Evolutionary conservation across 2,888 invertebrate species (phyloP).

Genomic region (Ochropleura plecta): DNA sequence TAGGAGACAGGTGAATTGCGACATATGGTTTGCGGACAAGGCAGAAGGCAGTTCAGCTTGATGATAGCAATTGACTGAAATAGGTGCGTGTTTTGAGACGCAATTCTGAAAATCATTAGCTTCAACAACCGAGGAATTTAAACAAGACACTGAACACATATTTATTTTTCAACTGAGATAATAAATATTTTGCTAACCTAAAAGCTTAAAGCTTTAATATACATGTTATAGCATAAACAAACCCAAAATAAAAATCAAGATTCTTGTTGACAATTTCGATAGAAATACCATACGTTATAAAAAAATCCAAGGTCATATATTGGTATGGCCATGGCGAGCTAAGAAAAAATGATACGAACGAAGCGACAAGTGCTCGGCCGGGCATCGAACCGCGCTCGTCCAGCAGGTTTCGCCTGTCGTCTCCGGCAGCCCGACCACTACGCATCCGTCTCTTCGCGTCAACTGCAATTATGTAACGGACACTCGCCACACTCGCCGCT

Average conservation of each 20-base stretch:
- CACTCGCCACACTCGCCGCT: slow-evolving; percentile 65
- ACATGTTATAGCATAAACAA: background rate
- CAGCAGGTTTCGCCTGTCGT: slow-evolving; percentile 80
- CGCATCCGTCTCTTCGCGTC: slow-evolving; percentile 76
- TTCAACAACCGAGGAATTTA: background rate
- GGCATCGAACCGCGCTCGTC: slow-evolving; percentile 82
- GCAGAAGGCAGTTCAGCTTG: slow-evolving; percentile 19
- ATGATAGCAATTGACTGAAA: slow-evolving; percentile 18
- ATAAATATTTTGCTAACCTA: background rate
- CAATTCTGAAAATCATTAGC: slow-evolving; percentile 8
- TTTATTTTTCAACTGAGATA: background rate
- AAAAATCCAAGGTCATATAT: slow-evolving; percentile 73
- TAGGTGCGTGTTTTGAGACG: background rate
- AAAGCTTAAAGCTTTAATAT: background rate
- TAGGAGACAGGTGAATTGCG: slow-evolving; percentile 33
- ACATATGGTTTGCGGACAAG: slow-evolving; percentile 37
- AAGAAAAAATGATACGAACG: slow-evolving; percentile 71
- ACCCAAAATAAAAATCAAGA: slow-evolving; percentile 22
- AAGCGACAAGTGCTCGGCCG: slow-evolving; percentile 80
- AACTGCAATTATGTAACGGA: slow-evolving; percentile 82
- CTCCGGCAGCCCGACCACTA: slow-evolving; percentile 66
- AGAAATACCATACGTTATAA: slow-evolving; percentile 36
- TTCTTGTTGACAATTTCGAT: slow-evolving; percentile 24
- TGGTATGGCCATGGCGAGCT: slow-evolving; percentile 68
- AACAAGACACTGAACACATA: background rate